Base-by-base conservation (phyloP, 2,113 vertebrate genomes). In the Campylomormyrus tamandua region DNA sequence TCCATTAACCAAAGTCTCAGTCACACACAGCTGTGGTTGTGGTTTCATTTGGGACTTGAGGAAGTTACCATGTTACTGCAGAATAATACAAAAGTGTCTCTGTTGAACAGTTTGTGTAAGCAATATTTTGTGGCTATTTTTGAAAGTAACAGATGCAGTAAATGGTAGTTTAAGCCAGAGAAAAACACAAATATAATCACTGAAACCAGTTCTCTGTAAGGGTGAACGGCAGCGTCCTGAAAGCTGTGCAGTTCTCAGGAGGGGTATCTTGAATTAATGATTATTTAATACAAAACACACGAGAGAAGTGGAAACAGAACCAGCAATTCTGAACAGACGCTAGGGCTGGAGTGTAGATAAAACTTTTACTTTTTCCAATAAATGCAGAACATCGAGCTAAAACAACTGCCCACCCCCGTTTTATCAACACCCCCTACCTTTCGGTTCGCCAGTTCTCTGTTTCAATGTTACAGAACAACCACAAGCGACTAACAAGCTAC, bases 311-410 rank as follows among this genome's bases (percentile, higher is more conserved):
- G 5, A 80, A 46, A 17, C 50, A 8, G 13, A 90, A 42, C 42
- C n/a, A 24, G n/a, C 0, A 35, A 87, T 19, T 56, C 13, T 17
- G 27, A 27, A 87, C 31, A 70, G 46, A 11, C 11, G 24, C 27
- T 5, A 80, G 11, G 21, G 52, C 24, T 39, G 45, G 10, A 86
- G 88, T 83, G 21, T 45, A 89, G 85, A 89, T 80, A 91, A 70
- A 80, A 80, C 74, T 56, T 39, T 91, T 89, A 90, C 58, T 80
- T 42, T 39, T 48, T 90, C 88, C 35, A 39, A 42, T 45, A 89
- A 70, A 66, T 66, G 74, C 87, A 87, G 87, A 92, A 92, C 90
- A 91, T 39, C 27, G 74, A 88, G 80, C 58, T 87, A 46, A 27
- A 31, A 87, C 87, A 87, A 87, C 50, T 88, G 50, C 85, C 53